phyloP scores from a whole-genome alignment of 1,140 invertebrate genomes.

The Onthophagus taurus region DNA sequence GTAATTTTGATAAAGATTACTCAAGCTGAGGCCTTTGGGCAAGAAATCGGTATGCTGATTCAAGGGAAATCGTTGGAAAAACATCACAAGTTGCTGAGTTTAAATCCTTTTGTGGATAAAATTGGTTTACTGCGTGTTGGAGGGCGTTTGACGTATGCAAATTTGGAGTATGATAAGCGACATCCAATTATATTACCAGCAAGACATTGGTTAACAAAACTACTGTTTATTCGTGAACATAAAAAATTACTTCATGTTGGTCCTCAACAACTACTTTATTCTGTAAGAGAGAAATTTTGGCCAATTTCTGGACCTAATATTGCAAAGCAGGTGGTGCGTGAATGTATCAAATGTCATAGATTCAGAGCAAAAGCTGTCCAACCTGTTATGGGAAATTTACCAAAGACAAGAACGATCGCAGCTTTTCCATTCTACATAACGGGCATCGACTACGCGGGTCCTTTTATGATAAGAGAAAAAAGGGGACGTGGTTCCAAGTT shows the following conservation, averaged over 20 bases:
- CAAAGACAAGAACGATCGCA: too few relatives aligned
- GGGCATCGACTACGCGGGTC: too few relatives aligned
- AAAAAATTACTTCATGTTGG: conserved; percentile 21
- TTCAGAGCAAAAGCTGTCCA: neutral
- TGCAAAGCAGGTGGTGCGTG: neutral
- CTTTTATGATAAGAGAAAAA: too few relatives aligned
- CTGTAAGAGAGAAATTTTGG: conserved; percentile 16
- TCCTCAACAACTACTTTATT: conserved; percentile 15
- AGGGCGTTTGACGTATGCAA: neutral
- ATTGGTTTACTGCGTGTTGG: conserved; percentile 4
- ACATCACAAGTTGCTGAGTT: too few relatives aligned
- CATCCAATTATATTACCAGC: conserved; percentile 7
- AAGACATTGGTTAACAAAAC: conserved; percentile 17
- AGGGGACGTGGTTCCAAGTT: too few relatives aligned
- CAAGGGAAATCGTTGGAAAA: neutral
- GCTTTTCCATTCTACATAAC: too few relatives aligned
- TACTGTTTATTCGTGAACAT: conserved; percentile 19
- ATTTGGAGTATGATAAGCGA: conserved; percentile 1
- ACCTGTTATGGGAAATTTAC: conserved; percentile 7
- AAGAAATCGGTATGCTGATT: neutral
- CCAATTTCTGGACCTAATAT: conserved; percentile 3
- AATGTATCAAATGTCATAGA: conserved; percentile 3
- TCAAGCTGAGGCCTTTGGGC: neutral
- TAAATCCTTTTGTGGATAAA: conserved; percentile 7
- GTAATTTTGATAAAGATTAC: too few relatives aligned